Percentiles rank a stretch among this genome's conserved stretches.
Conservation (phyloP, 2,888 invertebrate species). For the Acrobasis repandana region DNA sequence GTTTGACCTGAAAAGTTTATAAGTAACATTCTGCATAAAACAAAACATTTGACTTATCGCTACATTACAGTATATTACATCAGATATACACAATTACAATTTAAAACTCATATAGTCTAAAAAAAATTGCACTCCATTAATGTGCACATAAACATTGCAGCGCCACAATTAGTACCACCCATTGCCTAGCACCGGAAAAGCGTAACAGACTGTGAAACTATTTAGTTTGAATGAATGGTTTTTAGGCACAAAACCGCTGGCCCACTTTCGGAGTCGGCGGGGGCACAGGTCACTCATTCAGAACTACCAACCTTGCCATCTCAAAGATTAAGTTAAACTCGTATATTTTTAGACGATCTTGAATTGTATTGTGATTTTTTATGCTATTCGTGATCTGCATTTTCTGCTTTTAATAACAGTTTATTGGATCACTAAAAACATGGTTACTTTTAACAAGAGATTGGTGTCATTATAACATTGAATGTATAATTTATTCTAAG, state of each 20-base stretch:
- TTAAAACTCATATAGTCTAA: background rate
- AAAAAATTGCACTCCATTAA: background rate
- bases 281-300: conserved; percentile 50
- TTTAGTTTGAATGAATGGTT: conserved; percentile 19
- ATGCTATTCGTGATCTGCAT: conserved; percentile 2
- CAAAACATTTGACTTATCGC: too few species aligned
- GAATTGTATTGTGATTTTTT: conserved; percentile 16
- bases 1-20: too few species aligned
- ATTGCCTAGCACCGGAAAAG: conserved; percentile 16
- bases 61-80: too few species aligned
- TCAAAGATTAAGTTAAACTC: conserved; percentile 2
- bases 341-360: conserved; percentile 17
- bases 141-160: conserved; percentile 9
- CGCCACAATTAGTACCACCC: conserved; percentile 11
- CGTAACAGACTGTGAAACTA: conserved; percentile 19
- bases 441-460: too few species aligned
- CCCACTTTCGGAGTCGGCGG: conserved; percentile 60
- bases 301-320: conserved; percentile 13
- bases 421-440: too few species aligned
- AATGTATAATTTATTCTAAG: too few species aligned
- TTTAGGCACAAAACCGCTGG: conserved; percentile 39
- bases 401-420: background rate
- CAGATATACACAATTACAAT: too few species aligned
- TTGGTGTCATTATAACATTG: too few species aligned
- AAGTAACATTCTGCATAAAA: too few species aligned